Conservation (phyloP, 2,113 vertebrate genomes). For the Hemiscyllium ocellatum region DNA sequence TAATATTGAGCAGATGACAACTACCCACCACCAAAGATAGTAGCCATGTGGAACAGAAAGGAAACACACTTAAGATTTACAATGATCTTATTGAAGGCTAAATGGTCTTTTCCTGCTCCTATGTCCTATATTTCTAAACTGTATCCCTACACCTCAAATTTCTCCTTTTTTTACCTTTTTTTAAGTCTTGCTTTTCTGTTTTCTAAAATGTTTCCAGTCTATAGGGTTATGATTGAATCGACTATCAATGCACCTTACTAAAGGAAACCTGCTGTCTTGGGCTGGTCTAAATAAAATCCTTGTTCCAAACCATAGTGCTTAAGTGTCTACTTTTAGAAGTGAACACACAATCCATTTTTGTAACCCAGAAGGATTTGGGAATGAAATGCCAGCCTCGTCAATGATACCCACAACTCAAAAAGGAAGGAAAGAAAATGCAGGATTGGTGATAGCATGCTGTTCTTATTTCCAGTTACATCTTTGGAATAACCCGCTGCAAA, state of each 20-base stretch:
- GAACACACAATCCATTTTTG: not conserved
- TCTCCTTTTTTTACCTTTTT: no score
- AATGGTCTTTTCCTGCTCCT: no score
- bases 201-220: no score
- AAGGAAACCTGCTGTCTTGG: not conserved
- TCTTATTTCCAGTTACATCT: not conserved
- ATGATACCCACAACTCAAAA: not conserved
- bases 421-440: not conserved
- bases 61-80: no score
- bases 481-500: not conserved
- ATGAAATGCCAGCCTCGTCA: not conserved
- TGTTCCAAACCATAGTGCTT: not conserved
- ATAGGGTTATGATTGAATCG: not conserved
- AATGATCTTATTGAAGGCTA: no score
- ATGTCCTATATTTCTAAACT: no score
- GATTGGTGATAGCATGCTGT: not conserved
- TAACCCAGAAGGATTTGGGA: not conserved
- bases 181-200: no score
- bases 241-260: not conserved
- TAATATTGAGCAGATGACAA: no score
- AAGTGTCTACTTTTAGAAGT: not conserved
- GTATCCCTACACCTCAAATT: no score
- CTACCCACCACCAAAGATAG: no score
- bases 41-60: no score
- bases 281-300: not conserved